Percentiles rank a stretch among this genome's conserved stretches.
phyloP scores from a whole-genome alignment of 2,888 invertebrate species.

The Papilio demoleus region DNA sequence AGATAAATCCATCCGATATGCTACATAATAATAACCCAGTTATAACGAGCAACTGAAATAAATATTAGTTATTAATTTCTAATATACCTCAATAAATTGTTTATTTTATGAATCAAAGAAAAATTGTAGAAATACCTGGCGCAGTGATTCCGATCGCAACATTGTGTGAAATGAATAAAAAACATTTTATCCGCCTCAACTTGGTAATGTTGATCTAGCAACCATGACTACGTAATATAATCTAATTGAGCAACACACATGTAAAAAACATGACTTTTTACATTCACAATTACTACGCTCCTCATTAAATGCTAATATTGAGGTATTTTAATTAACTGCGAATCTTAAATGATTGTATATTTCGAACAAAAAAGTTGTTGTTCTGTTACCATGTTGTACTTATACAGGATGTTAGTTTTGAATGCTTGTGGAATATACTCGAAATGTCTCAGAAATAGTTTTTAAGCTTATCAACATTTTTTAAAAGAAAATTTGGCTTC shows the following conservation, averaged over 20 bases:
- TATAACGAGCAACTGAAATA: conserved; percentile 41
- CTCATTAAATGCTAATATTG: neutral
- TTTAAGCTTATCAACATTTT: too few species aligned
- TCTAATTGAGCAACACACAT: too few species aligned
- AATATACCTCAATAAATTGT: too few species aligned
- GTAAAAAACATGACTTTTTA: neutral
- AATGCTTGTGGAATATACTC: too few species aligned
- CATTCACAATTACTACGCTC: neutral
- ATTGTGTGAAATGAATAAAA: neutral
- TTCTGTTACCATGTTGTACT: too few species aligned
- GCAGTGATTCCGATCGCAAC: conserved; percentile 12
- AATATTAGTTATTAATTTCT: neutral
- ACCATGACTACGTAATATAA: neutral
- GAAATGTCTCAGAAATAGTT: too few species aligned
- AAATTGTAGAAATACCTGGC: neutral
- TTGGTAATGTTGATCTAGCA: neutral
- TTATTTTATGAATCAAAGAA: neutral
- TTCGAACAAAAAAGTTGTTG: neutral
- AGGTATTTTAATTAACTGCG: neutral
- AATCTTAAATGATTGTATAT: neutral
- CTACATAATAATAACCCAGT: conserved; percentile 41
- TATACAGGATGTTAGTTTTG: neutral
- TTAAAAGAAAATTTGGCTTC: too few species aligned
- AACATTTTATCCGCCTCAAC: neutral
- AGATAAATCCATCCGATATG: conserved; percentile 46